Percentiles rank a stretch among this genome's conserved stretches.
These are phyloP conservation scores for Premnoplex brunnescens DNA, from an alignment of 2,797 vertebrate genomes.

Conservation along the genomic window DNA sequence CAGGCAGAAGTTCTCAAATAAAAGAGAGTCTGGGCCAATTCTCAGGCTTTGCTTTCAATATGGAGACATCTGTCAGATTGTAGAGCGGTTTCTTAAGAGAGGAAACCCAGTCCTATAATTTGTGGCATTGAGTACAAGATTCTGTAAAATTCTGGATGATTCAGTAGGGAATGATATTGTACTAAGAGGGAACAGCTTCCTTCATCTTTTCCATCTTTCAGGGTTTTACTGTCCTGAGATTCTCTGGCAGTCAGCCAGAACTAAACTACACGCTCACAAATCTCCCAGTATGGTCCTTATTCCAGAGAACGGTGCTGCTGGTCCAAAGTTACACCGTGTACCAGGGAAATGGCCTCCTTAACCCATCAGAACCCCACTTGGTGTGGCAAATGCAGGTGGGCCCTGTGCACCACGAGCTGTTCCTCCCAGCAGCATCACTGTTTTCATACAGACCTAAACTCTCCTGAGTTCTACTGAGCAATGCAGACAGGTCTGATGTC, in stretches of 20 bases:
- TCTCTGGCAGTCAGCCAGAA: neutral
- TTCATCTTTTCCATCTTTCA: neutral
- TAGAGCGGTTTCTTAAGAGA: neutral
- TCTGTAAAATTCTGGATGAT: neutral
- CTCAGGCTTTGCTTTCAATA: neutral
- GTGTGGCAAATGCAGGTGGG: rapidly evolving
- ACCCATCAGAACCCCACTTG: too few relatives aligned
- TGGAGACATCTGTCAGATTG: neutral
- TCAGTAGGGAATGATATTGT: neutral
- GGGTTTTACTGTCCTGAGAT: neutral
- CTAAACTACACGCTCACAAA: neutral
- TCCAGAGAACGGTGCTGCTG: neutral
- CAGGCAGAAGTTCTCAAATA: neutral
- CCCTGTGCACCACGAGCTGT: rapidly evolving
- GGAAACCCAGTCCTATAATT: neutral
- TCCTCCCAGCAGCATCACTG: neutral
- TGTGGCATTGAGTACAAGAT: neutral
- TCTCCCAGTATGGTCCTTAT: neutral
- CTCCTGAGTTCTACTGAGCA: neutral
- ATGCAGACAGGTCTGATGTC: neutral
- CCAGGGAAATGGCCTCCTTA: neutral
- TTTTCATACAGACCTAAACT: neutral
- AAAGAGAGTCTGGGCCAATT: neutral
- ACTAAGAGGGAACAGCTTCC: neutral
- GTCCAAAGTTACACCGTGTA: neutral